A percentile compares a stretch with the other conserved stretches of the same genome.
Conservation (phyloP, 2,797 vertebrate species). For the Anomalospiza imberbis region DNA sequence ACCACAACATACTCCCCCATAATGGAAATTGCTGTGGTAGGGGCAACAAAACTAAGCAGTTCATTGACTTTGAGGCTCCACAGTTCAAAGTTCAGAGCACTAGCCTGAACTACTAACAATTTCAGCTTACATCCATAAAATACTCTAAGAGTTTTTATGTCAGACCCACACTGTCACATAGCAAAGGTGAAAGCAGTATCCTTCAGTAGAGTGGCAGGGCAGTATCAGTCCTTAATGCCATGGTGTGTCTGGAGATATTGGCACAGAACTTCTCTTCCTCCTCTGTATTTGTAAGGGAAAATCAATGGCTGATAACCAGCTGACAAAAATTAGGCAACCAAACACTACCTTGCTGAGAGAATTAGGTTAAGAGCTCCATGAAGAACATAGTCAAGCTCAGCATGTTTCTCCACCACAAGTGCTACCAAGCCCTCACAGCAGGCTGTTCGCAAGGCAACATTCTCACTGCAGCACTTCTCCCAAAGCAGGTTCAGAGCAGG, state of each 20-base stretch:
- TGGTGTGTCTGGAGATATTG: not conserved
- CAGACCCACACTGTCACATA: not conserved
- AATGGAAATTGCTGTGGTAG: not conserved
- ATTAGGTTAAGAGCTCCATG: conserved; percentile 87
- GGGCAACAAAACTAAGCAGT: not conserved
- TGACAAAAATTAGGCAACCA: not conserved
- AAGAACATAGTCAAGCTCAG: conserved; percentile 83
- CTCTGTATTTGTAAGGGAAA: not conserved
- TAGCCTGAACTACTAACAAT: not conserved
- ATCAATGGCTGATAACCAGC: not conserved
- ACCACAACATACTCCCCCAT: not conserved
- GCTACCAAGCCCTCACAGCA: conserved; percentile 89
- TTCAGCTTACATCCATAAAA: not conserved
- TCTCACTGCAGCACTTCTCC: conserved; percentile 89
- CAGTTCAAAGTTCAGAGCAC: not conserved
- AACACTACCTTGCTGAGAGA: conserved; percentile 87
- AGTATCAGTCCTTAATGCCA: not conserved
- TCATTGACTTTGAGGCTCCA: not conserved
- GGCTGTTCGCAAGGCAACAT: conserved; percentile 78
- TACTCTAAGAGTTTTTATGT: not conserved
- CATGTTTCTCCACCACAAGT: conserved; percentile 88
- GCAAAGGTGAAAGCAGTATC: not conserved
- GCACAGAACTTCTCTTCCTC: not conserved
- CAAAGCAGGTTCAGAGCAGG: conserved; percentile 87
- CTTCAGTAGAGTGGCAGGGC: not conserved